Evolutionary conservation across 2,797 vertebrate genomes (phyloP).

Genomic region (Eulemur rubriventer): DNA sequence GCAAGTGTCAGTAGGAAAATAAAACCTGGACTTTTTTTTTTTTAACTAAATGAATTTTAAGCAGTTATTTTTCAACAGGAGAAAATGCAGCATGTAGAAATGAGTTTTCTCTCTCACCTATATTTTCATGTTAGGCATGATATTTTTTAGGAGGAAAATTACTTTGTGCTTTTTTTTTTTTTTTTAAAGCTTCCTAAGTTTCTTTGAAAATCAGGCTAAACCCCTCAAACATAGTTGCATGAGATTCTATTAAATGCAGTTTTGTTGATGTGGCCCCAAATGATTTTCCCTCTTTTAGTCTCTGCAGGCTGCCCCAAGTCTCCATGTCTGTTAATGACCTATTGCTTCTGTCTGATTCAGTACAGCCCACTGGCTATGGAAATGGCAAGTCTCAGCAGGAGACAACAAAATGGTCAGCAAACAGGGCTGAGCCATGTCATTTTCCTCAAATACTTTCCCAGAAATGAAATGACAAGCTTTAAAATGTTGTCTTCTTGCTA

Average conservation of each 20-base stretch:
- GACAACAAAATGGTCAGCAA: slow-evolving; percentile 87
- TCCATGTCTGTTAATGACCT: slow-evolving; percentile 88
- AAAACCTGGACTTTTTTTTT: not conserved
- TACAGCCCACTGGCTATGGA: slow-evolving; percentile 87
- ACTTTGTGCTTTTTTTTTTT: slow-evolving; percentile 68
- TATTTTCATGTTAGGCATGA: slow-evolving; percentile 58
- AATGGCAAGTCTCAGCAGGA: slow-evolving; percentile 88
- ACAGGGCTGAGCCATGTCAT: slow-evolving; percentile 85
- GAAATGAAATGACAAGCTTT: slow-evolving; percentile 85
- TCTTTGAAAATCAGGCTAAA: slow-evolving; percentile 75
- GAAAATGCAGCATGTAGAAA: not conserved
- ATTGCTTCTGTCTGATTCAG: slow-evolving; percentile 85
- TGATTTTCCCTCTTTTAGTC: slow-evolving; percentile 54
- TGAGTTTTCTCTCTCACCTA: not conserved
- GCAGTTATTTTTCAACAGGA: slow-evolving; percentile 14
- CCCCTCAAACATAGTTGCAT: slow-evolving; percentile 71
- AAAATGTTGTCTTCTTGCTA: slow-evolving; percentile 79
- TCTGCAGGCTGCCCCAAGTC: slow-evolving; percentile 82
- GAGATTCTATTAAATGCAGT: slow-evolving; percentile 73
- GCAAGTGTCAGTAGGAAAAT: slow-evolving; percentile 16
- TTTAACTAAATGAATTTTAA: slow-evolving; percentile 31
- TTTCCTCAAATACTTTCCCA: slow-evolving; percentile 85
- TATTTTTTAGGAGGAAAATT: slow-evolving; percentile 31
- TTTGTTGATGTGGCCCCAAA: slow-evolving; percentile 74
- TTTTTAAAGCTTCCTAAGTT: slow-evolving; percentile 73